Conservation (phyloP, 2,113 vertebrate species). For the Psammodynastes pulverulentus region DNA sequence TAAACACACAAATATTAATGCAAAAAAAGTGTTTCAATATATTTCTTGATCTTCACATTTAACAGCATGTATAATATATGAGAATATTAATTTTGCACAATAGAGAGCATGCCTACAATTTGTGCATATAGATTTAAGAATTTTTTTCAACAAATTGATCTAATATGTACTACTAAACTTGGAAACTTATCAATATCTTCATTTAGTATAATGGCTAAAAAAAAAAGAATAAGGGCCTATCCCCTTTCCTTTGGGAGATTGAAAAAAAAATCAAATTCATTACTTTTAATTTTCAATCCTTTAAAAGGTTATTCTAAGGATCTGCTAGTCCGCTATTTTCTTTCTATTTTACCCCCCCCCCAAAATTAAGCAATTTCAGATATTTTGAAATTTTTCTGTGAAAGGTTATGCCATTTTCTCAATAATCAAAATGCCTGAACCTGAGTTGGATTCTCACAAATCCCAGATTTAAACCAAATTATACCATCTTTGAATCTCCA, state of each 20-base stretch:
- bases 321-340: background rate
- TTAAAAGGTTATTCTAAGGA: background rate
- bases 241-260: background rate
- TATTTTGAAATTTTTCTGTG: background rate
- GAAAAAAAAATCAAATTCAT: background rate
- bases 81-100: background rate
- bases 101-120: background rate
- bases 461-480: background rate
- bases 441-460: background rate
- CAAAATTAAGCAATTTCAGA: background rate
- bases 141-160: background rate
- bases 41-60: background rate
- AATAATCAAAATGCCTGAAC: background rate
- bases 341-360: background rate
- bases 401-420: background rate
- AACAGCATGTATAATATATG: background rate
- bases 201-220: background rate
- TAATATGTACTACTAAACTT: background rate
- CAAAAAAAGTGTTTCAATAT: conserved; percentile 50
- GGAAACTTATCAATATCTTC: background rate
- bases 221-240: background rate
- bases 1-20: conserved; percentile 50
- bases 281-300: background rate
- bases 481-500: background rate
- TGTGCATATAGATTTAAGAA: background rate